Conservation (phyloP, 1,140 invertebrate genomes). For the Gyrodactylus bullatarudis region DNA sequence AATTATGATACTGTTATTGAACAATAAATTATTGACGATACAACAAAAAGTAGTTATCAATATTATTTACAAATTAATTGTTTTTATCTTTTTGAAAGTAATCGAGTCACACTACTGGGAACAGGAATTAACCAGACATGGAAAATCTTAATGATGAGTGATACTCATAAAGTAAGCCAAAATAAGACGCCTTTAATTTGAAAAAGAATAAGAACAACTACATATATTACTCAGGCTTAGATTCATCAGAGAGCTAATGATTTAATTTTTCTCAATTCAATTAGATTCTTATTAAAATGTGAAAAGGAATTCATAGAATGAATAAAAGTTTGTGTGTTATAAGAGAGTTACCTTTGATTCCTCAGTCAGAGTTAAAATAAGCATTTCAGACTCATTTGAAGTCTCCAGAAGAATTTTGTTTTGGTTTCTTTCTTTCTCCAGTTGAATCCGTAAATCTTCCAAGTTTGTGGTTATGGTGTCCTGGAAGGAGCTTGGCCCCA, state of each 20-base stretch:
- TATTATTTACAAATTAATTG: no score
- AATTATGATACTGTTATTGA: no score
- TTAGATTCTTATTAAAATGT: background rate
- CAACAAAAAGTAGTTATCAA: no score
- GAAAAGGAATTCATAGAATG: background rate
- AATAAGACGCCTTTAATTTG: no score
- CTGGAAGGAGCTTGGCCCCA: no score
- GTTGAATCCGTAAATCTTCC: background rate
- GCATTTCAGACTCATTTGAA: background rate
- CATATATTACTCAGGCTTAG: background rate
- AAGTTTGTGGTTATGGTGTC: no score
- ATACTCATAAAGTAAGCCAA: no score
- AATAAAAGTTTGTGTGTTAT: background rate
- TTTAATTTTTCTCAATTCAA: background rate
- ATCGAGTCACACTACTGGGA: no score
- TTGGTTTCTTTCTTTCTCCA: background rate
- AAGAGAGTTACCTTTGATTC: background rate
- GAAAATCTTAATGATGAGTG: no score
- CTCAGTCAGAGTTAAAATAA: background rate
- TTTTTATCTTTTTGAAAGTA: no score
- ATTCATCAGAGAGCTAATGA: background rate
- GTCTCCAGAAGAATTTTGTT: background rate
- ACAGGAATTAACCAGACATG: no score
- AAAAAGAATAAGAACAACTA: background rate
- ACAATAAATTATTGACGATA: no score